Evolutionary conservation across 2,113 vertebrate genomes (phyloP), one percentile per base, ranked within the genome.

Genomic region (Catagonus wagneri): DNA sequence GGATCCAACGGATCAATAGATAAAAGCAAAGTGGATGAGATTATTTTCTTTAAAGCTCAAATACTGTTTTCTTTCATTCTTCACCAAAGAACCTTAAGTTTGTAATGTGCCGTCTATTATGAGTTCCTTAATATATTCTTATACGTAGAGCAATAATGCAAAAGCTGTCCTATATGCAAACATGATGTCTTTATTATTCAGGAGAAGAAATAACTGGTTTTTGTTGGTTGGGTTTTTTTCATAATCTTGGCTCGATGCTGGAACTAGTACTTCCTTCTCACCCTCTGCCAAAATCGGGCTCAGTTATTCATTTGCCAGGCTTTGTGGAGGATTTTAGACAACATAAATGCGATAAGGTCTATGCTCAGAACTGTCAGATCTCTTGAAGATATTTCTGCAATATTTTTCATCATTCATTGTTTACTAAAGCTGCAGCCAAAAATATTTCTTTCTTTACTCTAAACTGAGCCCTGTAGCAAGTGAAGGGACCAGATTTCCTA

Each of bases 61-160:
- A 99, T 98, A 99, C 98, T 98, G 98, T 98, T 98, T 98, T 98
- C 98, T 98, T 98, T 98, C 98, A 98, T 98, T 99, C 98, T 98
- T 99, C 99, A 99, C 98, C 99, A 98, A 99, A 99, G 98, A 99
- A 99, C 99, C 98, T 99, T 99, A 99, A 99, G 98, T 99, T 99
- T 98, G 98, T 99, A 99, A 98, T 5, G 98, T 98, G 98, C 97
- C 97, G 98, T 98, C 98, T 98, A 97, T 98, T 98, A 94, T 99
- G 96, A 98, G 98, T 98, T 98, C 97, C 97, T 98, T 98, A 98
- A 95, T 98, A 97, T 98, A 98, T 98, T 98, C 98, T 98, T 98
- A 94, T 98, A 92, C 84, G 94, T 99, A 99, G 98, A 99, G 99
- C 99, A 99, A 99, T 99, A 99, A 99, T 89, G 97, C 98, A 99